These are phyloP conservation scores for Atrichornis clamosus DNA, from an alignment of 2,113 vertebrate species.

Conservation along the genomic window DNA sequence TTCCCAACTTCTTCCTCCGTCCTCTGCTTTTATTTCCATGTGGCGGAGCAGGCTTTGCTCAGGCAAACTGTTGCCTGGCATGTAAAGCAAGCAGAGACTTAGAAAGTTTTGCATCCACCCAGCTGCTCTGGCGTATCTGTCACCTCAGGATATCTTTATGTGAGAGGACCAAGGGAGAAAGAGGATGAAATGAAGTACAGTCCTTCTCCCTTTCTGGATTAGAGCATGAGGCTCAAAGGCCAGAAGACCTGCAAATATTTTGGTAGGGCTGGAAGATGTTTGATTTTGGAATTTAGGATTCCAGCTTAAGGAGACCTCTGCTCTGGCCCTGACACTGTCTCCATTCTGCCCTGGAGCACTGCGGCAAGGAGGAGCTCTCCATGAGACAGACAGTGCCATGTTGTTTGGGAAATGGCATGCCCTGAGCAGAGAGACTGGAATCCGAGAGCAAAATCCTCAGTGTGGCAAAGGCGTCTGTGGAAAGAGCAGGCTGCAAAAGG, in stretches of 20 bases:
- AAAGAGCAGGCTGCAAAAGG: not conserved
- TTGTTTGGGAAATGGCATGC: not conserved
- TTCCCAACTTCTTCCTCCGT: not conserved
- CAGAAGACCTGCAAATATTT: not conserved
- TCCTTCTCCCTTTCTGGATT: not conserved
- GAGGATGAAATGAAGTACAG: not conserved
- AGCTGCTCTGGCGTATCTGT: not conserved
- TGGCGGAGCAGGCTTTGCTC: not conserved
- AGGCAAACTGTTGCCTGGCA: not conserved
- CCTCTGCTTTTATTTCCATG: not conserved
- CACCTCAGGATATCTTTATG: not conserved
- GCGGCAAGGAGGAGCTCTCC: not conserved
- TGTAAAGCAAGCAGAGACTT: not conserved
- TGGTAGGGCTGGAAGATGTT: not conserved
- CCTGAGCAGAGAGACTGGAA: not conserved
- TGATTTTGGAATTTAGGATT: not conserved
- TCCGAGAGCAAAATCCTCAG: not conserved
- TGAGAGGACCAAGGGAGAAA: not conserved
- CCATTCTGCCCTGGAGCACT: not conserved
- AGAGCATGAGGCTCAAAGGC: not conserved
- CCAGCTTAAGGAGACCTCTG: not conserved
- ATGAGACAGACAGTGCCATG: rapidly evolving
- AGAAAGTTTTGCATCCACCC: not conserved
- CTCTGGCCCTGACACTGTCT: not conserved
- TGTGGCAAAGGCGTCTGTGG: not conserved